These are phyloP conservation scores for Silurus meridionalis DNA, from an alignment of 2,113 vertebrate genomes.

Conservation along the genomic window DNA sequence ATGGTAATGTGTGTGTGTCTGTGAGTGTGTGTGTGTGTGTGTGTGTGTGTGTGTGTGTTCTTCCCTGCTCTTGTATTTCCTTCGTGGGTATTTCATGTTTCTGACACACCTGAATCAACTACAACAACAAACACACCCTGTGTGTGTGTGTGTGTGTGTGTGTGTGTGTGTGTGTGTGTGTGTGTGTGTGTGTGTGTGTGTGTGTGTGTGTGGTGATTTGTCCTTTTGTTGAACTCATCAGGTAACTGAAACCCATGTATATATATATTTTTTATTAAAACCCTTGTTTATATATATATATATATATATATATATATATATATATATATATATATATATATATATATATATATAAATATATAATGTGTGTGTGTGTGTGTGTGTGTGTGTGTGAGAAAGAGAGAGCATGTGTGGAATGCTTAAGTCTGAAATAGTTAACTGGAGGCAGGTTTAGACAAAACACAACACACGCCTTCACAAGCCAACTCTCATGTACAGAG, in stretches of 20 bases:
- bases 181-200: neutral
- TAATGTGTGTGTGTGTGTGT: neutral
- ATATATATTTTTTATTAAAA: no score
- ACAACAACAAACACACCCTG: neutral
- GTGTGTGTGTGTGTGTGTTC: rapidly evolving
- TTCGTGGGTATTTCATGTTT: neutral
- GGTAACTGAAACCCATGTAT: neutral
- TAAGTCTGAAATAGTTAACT: conserved; percentile 27
- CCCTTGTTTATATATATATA: no score
- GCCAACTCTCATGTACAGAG: conserved; percentile 8
- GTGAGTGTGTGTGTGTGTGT: neutral
- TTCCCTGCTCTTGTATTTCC: neutral
- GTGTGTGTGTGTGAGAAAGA: neutral
- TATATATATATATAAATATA: no score
- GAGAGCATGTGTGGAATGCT: neutral
- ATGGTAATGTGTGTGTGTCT: neutral
- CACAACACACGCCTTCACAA: conserved; percentile 28
- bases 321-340: no score
- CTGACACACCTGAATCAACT: neutral
- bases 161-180: neutral
- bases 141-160: neutral
- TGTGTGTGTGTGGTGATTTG: neutral
- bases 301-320: no score
- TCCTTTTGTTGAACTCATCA: neutral
- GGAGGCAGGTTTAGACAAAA: conserved; percentile 56